phyloP scores from a whole-genome alignment of 2,888 invertebrate genomes.

The Petrophora chlorosata region DNA sequence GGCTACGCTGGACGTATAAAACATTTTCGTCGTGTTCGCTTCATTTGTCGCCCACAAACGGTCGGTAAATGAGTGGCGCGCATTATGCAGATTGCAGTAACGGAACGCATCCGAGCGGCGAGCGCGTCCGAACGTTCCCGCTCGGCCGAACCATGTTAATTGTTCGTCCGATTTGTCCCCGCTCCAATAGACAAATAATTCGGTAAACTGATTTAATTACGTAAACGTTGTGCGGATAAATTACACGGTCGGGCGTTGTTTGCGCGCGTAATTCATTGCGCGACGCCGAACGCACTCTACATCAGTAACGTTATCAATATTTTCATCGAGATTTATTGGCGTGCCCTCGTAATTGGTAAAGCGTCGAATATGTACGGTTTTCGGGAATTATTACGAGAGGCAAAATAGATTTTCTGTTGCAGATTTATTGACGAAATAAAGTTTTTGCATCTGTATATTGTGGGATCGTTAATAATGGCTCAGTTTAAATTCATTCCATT shows the following conservation, averaged over 20 bases:
- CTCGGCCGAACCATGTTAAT: constrained; percentile 57
- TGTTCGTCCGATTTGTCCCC: constrained; percentile 49
- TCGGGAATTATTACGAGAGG: constrained; percentile 39
- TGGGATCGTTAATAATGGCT: constrained; percentile 10
- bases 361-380: constrained; percentile 42
- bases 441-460: constrained; percentile 11
- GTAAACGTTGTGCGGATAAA: constrained; percentile 51
- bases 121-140: constrained; percentile 30
- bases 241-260: constrained; percentile 51
- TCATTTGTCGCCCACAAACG: constrained; percentile 76
- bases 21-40: constrained; percentile 58
- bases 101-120: constrained; percentile 55
- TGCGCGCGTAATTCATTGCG: constrained; percentile 54
- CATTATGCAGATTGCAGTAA: constrained; percentile 72
- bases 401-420: constrained; percentile 37
- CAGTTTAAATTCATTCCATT: constrained; percentile 13
- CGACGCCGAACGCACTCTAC: constrained; percentile 40
- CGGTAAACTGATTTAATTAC: constrained; percentile 58
- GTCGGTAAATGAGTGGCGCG: constrained; percentile 66
- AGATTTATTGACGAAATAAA: constrained; percentile 30
- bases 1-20: constrained; percentile 49
- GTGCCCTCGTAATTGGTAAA: constrained; percentile 57
- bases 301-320: constrained; percentile 66
- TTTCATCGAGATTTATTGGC: constrained; percentile 68
- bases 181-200: constrained; percentile 59